A percentile compares a stretch with the other conserved stretches of the same genome.
Evolutionary conservation across 2,113 vertebrate species (phyloP).

Genomic region (Ascaphus truei): DNA sequence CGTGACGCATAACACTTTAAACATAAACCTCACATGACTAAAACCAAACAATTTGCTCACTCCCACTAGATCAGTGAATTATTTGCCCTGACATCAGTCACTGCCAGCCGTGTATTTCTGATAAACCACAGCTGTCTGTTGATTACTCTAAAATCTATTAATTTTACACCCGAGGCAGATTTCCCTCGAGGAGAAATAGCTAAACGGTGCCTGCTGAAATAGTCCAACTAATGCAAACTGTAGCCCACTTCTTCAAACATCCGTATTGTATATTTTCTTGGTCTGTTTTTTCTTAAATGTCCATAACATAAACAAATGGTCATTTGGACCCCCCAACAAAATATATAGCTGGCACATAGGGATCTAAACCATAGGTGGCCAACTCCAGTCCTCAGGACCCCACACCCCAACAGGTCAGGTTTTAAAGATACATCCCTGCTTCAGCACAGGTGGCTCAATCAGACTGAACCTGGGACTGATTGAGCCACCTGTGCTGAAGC

Average conservation of each 20-base stretch:
- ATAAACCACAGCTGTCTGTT: constrained; percentile 59
- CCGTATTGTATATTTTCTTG: too few species aligned
- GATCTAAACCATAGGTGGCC: background rate
- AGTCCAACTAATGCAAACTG: constrained; percentile 45
- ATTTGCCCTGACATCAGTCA: constrained; percentile 55
- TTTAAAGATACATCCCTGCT: too few species aligned
- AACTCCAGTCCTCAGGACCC: too few species aligned
- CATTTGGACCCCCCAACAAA: background rate
- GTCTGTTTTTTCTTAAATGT: too few species aligned
- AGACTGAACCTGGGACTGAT: too few species aligned
- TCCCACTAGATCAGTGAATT: constrained; percentile 48
- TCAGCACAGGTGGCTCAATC: too few species aligned
- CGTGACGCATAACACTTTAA: constrained; percentile 59
- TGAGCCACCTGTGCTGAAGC: too few species aligned
- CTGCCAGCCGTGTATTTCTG: constrained; percentile 54
- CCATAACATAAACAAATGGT: too few species aligned
- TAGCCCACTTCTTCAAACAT: too few species aligned
- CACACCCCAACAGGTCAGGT: too few species aligned
- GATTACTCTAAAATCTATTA: constrained; percentile 52
- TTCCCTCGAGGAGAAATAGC: constrained; percentile 52
- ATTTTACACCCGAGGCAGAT: constrained; percentile 54
- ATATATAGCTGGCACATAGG: constrained; percentile 11
- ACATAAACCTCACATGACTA: constrained; percentile 55
- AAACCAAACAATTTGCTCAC: constrained; percentile 49
- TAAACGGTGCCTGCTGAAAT: constrained; percentile 47